Evolutionary conservation across 2,888 invertebrate genomes (phyloP).

Genomic region (Scrobipalpa atriplicella): DNA sequence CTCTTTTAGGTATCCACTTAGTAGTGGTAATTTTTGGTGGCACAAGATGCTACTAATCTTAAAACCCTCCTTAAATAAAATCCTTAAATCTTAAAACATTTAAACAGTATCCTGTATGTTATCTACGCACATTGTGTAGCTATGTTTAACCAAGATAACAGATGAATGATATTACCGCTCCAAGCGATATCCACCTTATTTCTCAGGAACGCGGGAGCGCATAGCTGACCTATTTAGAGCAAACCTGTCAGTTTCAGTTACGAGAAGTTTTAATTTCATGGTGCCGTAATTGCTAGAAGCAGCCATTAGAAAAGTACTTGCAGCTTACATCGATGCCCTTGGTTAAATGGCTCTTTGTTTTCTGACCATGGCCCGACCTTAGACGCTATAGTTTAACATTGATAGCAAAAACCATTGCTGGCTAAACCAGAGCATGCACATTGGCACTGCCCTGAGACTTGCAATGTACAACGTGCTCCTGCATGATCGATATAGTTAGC

Average conservation of each 20-base stretch:
- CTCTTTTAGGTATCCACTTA: too few relatives aligned
- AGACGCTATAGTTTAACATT: neutral
- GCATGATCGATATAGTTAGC: neutral
- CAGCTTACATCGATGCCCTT: slow-evolving; percentile 11
- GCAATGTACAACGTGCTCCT: neutral
- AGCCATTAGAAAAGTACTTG: slow-evolving; percentile 3
- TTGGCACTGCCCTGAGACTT: neutral
- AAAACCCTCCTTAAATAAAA: too few relatives aligned
- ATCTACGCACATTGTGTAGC: neutral
- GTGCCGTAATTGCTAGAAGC: neutral
- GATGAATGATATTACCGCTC: too few relatives aligned
- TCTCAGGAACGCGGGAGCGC: neutral
- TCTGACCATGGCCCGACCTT: neutral
- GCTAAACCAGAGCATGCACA: neutral
- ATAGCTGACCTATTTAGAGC: neutral
- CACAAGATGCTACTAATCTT: too few relatives aligned
- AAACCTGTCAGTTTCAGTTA: neutral
- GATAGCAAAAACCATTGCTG: neutral
- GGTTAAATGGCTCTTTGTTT: slow-evolving; percentile 18
- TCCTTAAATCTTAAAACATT: neutral
- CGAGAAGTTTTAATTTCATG: too few relatives aligned
- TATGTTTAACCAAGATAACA: neutral
- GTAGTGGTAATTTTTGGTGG: too few relatives aligned
- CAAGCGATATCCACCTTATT: neutral
- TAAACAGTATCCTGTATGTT: neutral